Base-by-base conservation (phyloP, 2,888 invertebrate species). In the Ceriagrion tenellum region DNA sequence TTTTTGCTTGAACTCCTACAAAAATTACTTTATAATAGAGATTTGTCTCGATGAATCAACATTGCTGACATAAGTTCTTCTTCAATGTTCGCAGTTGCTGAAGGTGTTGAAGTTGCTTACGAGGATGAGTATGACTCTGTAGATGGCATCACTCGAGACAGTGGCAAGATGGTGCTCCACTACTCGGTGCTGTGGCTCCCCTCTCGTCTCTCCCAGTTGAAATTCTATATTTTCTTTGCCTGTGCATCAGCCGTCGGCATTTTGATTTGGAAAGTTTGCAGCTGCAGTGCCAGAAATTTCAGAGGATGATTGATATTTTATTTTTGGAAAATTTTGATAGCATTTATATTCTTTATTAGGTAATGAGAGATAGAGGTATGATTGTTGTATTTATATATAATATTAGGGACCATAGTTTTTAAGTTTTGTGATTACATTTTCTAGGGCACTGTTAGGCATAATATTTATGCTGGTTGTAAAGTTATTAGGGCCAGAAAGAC, bases 151-250 rank as follows among this genome's bases (percentile, higher is more conserved):
- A 69, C 63, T 47, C 63, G 93, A 98, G 98, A 98, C 96, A 97
- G 97, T 96, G 97, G 97, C 96, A 97, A 97, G 95, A 97, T 97
- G 96, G 97, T 97, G 63, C 96, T 98, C 96, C 97, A 97, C 95
- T 98, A 98, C 97, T 98, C 98, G n/a, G 98, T 98, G 69, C 97
- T 98, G 95, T 98, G 98, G 98, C 97, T 98, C 74, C 98, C 98
- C 95, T 97, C 97, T 95, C 97, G 99, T 96, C 98, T 98, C 96
- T 97, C 97, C 0, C 97, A 98, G 96, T 97, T 98, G 40, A 97
- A 96, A 95, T 96, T 97, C 93, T 98, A 98, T 96, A 96, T 97
- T 95, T 96, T 96, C 8, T 96, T 97, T 88, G 96, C 97, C 95
- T 95, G 96, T 74, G 96, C 18, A 18, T n/a, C 30, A 47, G 0